Evolutionary conservation across 1,140 invertebrate genomes (phyloP), one percentile per base, ranked within the genome.

Genomic region (Globodera rostochiensis): DNA sequence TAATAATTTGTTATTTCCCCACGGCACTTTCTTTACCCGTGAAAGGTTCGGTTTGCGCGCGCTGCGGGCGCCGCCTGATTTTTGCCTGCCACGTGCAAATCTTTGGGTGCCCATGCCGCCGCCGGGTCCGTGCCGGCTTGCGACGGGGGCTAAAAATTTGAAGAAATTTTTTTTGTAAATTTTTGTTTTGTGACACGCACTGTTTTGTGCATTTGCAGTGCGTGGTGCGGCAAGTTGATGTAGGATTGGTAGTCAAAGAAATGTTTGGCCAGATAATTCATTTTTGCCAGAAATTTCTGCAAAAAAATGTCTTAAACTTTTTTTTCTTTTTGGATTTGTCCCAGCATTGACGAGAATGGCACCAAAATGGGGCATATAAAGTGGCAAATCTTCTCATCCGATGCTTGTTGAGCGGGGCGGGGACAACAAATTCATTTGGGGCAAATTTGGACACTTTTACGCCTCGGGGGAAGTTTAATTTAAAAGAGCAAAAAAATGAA

Each of bases 201-300:
- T 19, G 87, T 85, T 84, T 89, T 89, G 74, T 89, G 88, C 36
- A 89, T 77, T 60, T 90, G 88, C 15, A 89, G 84, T 9, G 86
- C 88, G 80, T 88, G 89, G 69, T 89, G 85, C 7, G 88, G 88
- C 60, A 89, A 73, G 77, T 89, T 89, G n/a, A 89, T 84, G 78
- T 89, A 90, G 6, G 87, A 88, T 82, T 89, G 88, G 74, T 89
- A 89, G 36, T 89, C 88, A 69, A 88, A 89, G 69, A 89, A 89
- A 71, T 89, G 88, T 70, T 89, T 89, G 47, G 88, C 88, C 45
- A 90, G 77, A 80, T 84, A 86, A 74, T 88, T 89, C 88, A 88
- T 88, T 60, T 77, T 77, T 25, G 45, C 53, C 19, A 60, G 25
- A 15, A 80, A 81, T 15, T 81, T 36, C 49, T 53, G 36, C 13